These are phyloP conservation scores for Lophochroa leadbeateri DNA, from an alignment of 2,113 vertebrate genomes.

Conservation along the genomic window DNA sequence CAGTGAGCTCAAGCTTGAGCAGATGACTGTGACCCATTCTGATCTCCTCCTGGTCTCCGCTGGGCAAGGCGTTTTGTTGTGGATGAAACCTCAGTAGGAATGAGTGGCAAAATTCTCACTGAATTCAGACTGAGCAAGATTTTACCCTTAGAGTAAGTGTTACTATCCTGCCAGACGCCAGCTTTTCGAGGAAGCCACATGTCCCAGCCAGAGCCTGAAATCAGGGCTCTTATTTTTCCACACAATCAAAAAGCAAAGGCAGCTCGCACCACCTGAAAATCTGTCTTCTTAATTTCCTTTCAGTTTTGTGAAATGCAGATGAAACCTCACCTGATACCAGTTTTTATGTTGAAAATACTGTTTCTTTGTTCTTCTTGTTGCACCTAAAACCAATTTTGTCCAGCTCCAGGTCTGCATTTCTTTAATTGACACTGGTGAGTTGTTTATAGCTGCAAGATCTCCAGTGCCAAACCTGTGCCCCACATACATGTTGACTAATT, in stretches of 20 bases:
- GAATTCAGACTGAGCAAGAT: neutral
- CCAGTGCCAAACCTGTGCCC: neutral
- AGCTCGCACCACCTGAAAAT: neutral
- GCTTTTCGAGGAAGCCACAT: neutral
- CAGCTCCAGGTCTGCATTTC: neutral
- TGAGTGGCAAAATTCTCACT: neutral
- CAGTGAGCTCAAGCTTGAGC: neutral
- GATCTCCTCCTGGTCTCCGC: neutral
- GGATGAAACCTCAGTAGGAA: neutral
- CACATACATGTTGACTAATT: neutral
- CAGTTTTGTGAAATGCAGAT: neutral
- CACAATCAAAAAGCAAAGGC: neutral
- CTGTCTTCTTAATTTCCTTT: neutral
- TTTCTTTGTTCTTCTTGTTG: neutral
- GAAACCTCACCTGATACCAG: neutral
- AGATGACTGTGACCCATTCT: neutral
- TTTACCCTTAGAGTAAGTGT: neutral
- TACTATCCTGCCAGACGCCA: neutral
- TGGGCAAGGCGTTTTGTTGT: neutral
- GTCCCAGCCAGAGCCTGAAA: neutral
- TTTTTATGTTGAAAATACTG: neutral
- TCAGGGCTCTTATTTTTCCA: neutral
- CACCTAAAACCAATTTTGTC: neutral
- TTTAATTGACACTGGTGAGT: neutral
- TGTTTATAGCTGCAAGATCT: neutral